A percentile compares a stretch with the other conserved stretches of the same genome.
Evolutionary conservation across 1,140 invertebrate genomes (phyloP).

Genomic region (Augochlora pura): DNA sequence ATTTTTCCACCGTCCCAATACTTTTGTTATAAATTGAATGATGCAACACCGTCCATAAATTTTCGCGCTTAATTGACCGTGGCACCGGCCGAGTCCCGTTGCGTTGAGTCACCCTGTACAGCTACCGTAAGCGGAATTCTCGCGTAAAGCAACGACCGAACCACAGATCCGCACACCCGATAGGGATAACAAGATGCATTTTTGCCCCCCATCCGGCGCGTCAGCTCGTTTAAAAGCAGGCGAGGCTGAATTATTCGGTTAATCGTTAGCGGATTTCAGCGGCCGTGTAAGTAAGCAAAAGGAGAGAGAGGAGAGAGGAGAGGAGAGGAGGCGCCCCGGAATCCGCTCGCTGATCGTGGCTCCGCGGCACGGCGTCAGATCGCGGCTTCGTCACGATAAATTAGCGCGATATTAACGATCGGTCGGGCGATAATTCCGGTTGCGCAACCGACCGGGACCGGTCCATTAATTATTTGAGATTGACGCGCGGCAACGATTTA

Average conservation of each 20-base stretch:
- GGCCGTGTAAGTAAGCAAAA: slow-evolving; percentile 26
- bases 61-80: no score
- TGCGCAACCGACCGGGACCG: slow-evolving; percentile 28
- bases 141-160: background rate
- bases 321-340: no score
- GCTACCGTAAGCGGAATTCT: background rate
- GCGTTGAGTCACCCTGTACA: background rate
- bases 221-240: background rate
- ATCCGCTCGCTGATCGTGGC: background rate
- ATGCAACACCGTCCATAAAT: no score
- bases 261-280: slow-evolving; percentile 26
- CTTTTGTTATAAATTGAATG: no score
- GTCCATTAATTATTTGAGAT: slow-evolving; percentile 61
- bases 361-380: background rate
- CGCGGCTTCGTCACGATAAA: slow-evolving; percentile 49
- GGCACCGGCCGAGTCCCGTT: background rate
- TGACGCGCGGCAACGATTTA: slow-evolving; percentile 52
- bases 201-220: background rate
- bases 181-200: slow-evolving; percentile 14
- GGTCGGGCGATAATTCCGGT: slow-evolving; percentile 49
- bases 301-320: slow-evolving; percentile 7
- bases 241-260: slow-evolving; percentile 20
- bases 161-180: background rate
- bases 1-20: no score
- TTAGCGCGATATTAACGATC: slow-evolving; percentile 58